A percentile compares a stretch with the other conserved stretches of the same genome.
These are phyloP conservation scores for Silurus aristotelis DNA, from an alignment of 2,797 vertebrate genomes.

Conservation along the genomic window DNA sequence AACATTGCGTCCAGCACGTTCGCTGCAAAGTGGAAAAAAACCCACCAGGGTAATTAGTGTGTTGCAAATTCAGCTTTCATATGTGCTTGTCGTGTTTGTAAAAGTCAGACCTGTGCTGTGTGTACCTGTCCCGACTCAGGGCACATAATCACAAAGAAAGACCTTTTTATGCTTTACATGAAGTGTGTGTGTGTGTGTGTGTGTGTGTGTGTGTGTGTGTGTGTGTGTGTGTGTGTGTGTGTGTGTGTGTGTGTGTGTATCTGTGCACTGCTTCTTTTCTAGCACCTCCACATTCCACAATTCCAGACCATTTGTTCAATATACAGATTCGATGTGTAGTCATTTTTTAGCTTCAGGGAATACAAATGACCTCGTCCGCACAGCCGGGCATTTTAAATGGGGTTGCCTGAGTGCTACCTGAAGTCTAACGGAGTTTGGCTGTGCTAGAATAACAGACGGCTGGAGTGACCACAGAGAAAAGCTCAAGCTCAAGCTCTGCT, in stretches of 20 bases:
- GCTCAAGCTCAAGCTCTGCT: conserved; percentile 1
- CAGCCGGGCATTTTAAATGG: conserved; percentile 14
- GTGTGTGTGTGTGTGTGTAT: conserved; percentile 11
- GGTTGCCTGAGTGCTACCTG: conserved; percentile 21
- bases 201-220: conserved; percentile 39
- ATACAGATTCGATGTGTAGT: conserved; percentile 3
- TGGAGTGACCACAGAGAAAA: conserved; percentile 27
- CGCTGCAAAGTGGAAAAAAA: conserved; percentile 63
- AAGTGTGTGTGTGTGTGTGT: conserved; percentile 39
- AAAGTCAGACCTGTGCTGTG: conserved; percentile 37
- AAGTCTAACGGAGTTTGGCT: conserved; percentile 25
- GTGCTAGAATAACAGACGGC: conserved; percentile 24
- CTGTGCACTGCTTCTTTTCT: not conserved
- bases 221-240: conserved; percentile 33
- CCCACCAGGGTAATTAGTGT: too few relatives aligned
- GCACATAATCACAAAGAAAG: conserved; percentile 49
- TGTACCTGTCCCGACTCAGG: conserved; percentile 58
- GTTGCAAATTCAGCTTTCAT: too few relatives aligned
- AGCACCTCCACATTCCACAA: conserved; percentile 18
- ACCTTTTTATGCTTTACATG: conserved; percentile 41
- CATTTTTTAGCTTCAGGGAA: conserved; percentile 14
- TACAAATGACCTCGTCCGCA: conserved; percentile 13
- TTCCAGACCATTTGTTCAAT: conserved; percentile 17
- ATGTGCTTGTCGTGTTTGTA: conserved; percentile 37
- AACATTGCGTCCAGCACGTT: conserved; percentile 83